These are phyloP conservation scores for Antechinus stuartii DNA, from an alignment of 2,113 vertebrate species.

Conservation along the genomic window DNA sequence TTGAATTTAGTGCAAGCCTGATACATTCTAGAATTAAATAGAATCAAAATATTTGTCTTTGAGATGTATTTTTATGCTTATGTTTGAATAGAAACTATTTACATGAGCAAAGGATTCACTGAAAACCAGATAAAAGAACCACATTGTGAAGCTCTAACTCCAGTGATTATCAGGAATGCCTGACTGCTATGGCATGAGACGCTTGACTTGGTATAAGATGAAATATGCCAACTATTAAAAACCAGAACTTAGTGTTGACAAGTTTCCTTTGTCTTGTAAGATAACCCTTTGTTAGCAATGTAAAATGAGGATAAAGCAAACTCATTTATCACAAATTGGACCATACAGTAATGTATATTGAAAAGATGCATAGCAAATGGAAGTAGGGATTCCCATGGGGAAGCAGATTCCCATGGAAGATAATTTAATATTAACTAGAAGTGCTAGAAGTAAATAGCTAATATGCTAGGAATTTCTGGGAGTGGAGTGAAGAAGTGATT, in stretches of 20 bases:
- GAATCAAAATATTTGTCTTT: neutral
- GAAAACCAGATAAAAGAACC: neutral
- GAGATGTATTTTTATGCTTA: neutral
- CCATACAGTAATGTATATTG: neutral
- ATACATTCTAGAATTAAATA: neutral
- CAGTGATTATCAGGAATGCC: neutral
- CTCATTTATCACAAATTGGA: neutral
- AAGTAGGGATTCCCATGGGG: neutral
- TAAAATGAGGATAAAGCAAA: neutral
- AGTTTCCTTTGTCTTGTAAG: neutral
- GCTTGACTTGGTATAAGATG: neutral
- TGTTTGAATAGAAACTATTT: neutral
- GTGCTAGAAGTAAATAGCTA: neutral
- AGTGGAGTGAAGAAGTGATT: neutral
- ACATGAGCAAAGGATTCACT: neutral
- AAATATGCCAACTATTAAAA: neutral
- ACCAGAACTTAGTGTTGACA: neutral
- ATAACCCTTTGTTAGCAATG: neutral
- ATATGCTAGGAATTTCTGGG: neutral
- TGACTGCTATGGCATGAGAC: conserved; percentile 1
- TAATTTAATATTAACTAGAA: neutral
- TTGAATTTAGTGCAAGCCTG: neutral
- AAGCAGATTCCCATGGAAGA: neutral
- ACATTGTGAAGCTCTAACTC: neutral
- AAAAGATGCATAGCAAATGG: neutral